Conservation (phyloP, 2,113 vertebrate genomes). For the Mormyrus iriodes region DNA sequence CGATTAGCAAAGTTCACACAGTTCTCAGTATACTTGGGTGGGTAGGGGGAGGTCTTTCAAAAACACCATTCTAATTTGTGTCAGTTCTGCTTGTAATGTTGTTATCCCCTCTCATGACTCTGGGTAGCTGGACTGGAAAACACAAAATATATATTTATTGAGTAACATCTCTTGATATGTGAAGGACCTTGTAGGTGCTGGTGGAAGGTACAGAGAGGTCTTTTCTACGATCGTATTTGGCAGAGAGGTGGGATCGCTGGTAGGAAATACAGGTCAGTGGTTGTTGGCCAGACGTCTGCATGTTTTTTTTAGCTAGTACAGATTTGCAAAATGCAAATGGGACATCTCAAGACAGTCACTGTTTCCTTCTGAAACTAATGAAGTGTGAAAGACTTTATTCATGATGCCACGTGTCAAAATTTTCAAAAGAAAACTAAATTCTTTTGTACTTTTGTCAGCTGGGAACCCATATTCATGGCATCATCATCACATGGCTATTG, state of each 20-base stretch:
- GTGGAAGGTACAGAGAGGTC: conserved; percentile 11
- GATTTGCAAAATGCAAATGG: conserved; percentile 47
- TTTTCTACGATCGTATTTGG: background rate
- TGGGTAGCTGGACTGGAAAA: background rate
- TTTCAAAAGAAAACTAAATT: conserved; percentile 1
- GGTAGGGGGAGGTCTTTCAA: background rate
- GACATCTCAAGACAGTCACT: conserved; percentile 13
- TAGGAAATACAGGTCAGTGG: conserved; percentile 44
- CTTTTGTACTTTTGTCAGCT: conserved; percentile 8
- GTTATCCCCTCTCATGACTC: background rate
- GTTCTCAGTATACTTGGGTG: background rate
- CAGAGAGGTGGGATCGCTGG: conserved; percentile 26
- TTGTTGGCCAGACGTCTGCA: conserved; percentile 47
- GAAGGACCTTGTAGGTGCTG: background rate
- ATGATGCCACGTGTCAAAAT: conserved; percentile 27
- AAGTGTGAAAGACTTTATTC: conserved; percentile 37
- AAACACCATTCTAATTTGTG: background rate
- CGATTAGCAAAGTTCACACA: background rate
- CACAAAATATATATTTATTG: background rate
- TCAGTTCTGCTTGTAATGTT: background rate
- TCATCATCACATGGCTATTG: background rate
- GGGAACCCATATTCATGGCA: background rate
- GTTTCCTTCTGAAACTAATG: conserved; percentile 33
- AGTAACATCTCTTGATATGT: background rate
- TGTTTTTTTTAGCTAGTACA: conserved; percentile 30